Conservation (phyloP, 2,797 vertebrate species). For the Platyrinchus mystaceus region DNA sequence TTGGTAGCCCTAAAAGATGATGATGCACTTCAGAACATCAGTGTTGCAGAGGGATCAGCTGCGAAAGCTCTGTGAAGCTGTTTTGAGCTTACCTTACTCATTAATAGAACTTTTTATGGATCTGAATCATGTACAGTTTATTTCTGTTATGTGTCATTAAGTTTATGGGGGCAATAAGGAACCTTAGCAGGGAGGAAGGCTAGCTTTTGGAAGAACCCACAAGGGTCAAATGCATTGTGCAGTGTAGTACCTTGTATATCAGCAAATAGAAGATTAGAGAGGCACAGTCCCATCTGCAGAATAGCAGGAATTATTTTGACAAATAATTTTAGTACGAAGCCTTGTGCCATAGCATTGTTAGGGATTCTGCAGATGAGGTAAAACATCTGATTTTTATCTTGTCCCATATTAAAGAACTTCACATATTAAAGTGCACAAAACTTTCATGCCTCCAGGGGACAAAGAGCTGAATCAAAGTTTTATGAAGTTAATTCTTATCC, state of each 20-base stretch:
- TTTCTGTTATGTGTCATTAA: background rate
- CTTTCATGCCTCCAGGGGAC: background rate
- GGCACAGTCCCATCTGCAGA: background rate
- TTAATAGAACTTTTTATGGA: background rate
- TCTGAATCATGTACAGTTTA: background rate
- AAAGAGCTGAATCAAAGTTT: background rate
- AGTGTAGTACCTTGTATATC: background rate
- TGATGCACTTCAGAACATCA: background rate
- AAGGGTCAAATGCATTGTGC: background rate
- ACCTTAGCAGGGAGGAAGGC: background rate
- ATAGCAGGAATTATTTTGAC: background rate
- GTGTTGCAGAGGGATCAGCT: background rate
- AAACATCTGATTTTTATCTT: background rate
- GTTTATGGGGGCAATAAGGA: background rate
- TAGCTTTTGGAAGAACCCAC: background rate
- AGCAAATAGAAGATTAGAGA: background rate
- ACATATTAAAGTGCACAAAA: background rate
- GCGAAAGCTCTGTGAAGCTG: background rate
- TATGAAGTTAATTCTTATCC: background rate
- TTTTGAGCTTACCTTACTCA: background rate
- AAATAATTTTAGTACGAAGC: background rate
- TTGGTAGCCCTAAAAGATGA: background rate
- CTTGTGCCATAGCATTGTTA: background rate
- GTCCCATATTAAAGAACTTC: background rate
- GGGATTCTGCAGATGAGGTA: background rate